Base-by-base conservation (phyloP, 2,888 invertebrate genomes). In the Cetonia aurata region DNA sequence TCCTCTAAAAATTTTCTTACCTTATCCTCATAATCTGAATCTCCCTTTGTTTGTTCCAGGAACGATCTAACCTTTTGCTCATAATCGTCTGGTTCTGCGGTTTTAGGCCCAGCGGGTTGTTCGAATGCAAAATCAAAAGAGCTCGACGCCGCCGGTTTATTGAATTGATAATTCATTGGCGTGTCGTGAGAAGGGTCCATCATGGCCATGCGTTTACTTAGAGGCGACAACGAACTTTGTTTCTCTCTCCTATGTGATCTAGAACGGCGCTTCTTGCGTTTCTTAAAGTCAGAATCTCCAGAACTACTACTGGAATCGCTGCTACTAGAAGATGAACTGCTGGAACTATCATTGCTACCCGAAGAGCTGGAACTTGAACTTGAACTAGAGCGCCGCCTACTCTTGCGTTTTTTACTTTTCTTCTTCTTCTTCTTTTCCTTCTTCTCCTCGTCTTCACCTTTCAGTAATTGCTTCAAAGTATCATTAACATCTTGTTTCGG, bases 1-100 rank as follows among this genome's bases (percentile, higher is more conserved):
- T 95, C 94, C 79, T 93, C 93, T 70, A 95, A 86, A 83, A 95
- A 92, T 83, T 92, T 94, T n/a, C 94, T 90, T 70, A 95, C 94
- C 86, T 87, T 93, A 72, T 92, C 92, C 83, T 94, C 93, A 78
- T 95, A 95, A 82, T 95, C 94, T 0, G 93, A 93, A 80, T 95
- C 95, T 17, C 86, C 86, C 82, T 92, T 93, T 1, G 93, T 93
- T 84, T 92, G 92, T 77, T 93, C 92, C 74, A 94, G 83, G 83
- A 94, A 93, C 12, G 83, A 77, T 60, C 83, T 88, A 2, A 93
- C 92, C 86, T 91, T 90, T 31, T 88, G 80, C 77, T 92, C 92
- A 79, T 92, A 92, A 74, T 91, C 91, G 56, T 87, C 84, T 75
- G 89, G 88, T 1, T 87, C 87, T 72, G 86, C 85, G 13, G 68